These are phyloP conservation scores for Sebastes iracundus DNA, from an alignment of 2,797 vertebrate species.

Conservation along the genomic window DNA sequence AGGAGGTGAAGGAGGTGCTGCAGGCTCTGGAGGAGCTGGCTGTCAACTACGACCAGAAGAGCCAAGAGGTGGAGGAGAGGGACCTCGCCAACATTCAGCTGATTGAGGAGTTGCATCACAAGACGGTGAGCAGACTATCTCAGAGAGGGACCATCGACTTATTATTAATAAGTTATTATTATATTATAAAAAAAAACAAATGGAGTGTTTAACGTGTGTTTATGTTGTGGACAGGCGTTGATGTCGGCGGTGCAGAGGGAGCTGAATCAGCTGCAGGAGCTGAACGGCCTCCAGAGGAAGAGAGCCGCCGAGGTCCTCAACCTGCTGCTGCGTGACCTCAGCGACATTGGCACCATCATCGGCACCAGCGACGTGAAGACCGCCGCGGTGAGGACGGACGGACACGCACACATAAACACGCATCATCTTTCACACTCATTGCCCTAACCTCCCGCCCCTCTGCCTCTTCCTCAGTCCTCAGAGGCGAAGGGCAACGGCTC, in stretches of 20 bases:
- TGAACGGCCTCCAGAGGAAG: conserved; percentile 91
- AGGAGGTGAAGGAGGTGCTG: conserved; percentile 97
- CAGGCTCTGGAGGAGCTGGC: conserved; percentile 96
- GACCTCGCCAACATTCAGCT: conserved; percentile 86
- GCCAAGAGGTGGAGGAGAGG: conserved; percentile 94
- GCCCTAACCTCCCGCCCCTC: neutral
- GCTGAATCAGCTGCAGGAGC: conserved; percentile 89
- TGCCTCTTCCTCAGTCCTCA: conserved; percentile 10
- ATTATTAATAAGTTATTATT: too few species aligned
- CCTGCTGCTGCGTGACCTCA: conserved; percentile 89
- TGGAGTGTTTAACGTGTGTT: neutral
- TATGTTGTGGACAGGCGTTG: conserved; percentile 73
- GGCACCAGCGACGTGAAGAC: conserved; percentile 88
- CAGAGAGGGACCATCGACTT: too few species aligned
- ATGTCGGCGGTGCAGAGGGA: conserved; percentile 86
- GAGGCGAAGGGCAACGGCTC: conserved; percentile 83
- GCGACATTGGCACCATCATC: conserved; percentile 90
- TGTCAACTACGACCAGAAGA: conserved; percentile 98
- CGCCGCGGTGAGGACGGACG: conserved; percentile 68
- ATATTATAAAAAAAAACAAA: neutral
- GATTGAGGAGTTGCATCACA: conserved; percentile 88
- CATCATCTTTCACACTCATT: neutral
- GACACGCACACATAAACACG: neutral
- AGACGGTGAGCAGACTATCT: conserved; percentile 77
- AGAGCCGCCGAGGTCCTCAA: conserved; percentile 89